Percentiles rank a stretch among this genome's conserved stretches.
These are phyloP conservation scores for Atopsyche davidsoni DNA, from an alignment of 1,140 invertebrate species.

Conservation along the genomic window DNA sequence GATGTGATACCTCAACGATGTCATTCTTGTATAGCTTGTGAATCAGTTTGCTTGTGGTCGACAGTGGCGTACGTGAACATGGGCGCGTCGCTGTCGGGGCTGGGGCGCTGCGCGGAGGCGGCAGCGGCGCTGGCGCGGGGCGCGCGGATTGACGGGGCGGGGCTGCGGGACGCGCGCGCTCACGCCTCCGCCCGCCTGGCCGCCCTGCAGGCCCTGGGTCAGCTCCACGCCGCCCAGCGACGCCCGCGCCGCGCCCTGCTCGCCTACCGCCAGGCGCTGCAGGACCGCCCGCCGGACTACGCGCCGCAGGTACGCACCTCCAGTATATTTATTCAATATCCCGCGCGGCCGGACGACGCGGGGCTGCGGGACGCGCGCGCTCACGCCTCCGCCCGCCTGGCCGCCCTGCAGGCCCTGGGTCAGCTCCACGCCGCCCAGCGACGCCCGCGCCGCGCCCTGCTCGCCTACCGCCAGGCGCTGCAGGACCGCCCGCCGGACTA, in stretches of 20 bases:
- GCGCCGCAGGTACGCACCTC: conserved; percentile 63
- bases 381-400: too few species aligned
- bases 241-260: conserved; percentile 77
- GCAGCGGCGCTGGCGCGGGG: conserved; percentile 75
- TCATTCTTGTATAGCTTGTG: too few species aligned
- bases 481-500: too few species aligned
- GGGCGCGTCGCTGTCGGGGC: conserved; percentile 76
- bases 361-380: too few species aligned
- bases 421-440: too few species aligned
- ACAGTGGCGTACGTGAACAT: conserved; percentile 93
- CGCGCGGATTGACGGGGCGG: conserved; percentile 74
- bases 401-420: too few species aligned
- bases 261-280: conserved; percentile 82
- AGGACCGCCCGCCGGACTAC: conserved; percentile 73
- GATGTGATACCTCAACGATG: too few species aligned
- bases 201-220: conserved; percentile 84
- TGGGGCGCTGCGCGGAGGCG: conserved; percentile 78
- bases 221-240: conserved; percentile 82
- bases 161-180: conserved; percentile 80
- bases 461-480: too few species aligned
- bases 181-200: conserved; percentile 88
- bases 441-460: too few species aligned
- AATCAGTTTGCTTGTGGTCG: background rate
- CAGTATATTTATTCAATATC: too few species aligned
- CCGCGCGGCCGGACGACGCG: too few species aligned